phyloP scores from a whole-genome alignment of 2,113 vertebrate genomes.

The Dolichallabes microphthalmus region DNA sequence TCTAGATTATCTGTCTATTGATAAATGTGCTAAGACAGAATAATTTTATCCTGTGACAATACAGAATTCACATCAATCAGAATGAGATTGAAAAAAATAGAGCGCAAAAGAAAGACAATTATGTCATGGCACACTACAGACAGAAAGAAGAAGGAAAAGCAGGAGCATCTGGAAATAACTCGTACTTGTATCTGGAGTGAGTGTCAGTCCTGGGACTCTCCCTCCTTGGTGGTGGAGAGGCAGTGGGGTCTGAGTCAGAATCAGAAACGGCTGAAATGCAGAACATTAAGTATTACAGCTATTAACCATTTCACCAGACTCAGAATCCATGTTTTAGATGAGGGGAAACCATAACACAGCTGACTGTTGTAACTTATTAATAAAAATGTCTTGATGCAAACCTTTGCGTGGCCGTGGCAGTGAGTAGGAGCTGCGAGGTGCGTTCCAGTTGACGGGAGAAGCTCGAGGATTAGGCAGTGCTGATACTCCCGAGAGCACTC shows the following conservation, averaged over 20 bases:
- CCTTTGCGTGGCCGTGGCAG: slow-evolving; percentile 66
- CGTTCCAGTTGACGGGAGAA: slow-evolving; percentile 61
- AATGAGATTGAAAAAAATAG: not conserved
- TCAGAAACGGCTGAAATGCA: slow-evolving; percentile 62
- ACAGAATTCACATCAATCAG: not conserved
- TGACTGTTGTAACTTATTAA: not conserved
- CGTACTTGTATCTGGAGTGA: slow-evolving; percentile 71
- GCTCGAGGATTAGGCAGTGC: slow-evolving; percentile 56
- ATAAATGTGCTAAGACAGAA: not conserved
- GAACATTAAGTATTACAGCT: not conserved
- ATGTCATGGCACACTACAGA: not conserved
- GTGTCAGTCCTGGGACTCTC: slow-evolving; percentile 57
- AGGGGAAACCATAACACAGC: not conserved
- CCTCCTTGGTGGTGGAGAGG: slow-evolving; percentile 57
- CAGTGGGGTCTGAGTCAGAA: slow-evolving; percentile 71
- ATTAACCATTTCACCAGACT: not conserved
- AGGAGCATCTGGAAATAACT: not conserved
- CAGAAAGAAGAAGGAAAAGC: not conserved
- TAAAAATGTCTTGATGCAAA: slow-evolving; percentile 13
- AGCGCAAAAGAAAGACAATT: not conserved
- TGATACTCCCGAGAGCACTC: slow-evolving; percentile 68
- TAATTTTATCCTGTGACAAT: not conserved
- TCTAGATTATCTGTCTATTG: too few species aligned
- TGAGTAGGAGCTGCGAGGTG: slow-evolving; percentile 50
- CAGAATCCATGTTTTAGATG: not conserved